These are phyloP conservation scores for Catostylus mosaicus DNA, from an alignment of 30 jellyfish, hydroid and myxozoan species.

Conservation along the genomic window DNA sequence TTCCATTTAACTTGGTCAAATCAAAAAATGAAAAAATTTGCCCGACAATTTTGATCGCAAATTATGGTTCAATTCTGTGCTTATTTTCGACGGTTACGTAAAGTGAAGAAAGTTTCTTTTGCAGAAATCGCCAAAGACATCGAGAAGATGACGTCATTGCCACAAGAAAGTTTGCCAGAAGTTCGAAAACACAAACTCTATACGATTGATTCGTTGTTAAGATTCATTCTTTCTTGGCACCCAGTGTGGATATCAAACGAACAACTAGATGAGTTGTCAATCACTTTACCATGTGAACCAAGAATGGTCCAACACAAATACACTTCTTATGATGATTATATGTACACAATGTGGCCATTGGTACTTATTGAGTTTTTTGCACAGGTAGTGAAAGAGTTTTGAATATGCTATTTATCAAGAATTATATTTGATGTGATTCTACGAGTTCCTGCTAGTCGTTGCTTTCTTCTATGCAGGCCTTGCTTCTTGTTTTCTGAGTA, in stretches of 20 bases:
- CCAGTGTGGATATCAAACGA: constrained; percentile 69
- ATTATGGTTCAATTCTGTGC: too few relatives aligned
- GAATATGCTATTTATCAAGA: too few relatives aligned
- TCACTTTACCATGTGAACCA: constrained; percentile 41
- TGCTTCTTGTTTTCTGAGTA: too few relatives aligned
- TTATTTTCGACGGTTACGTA: too few relatives aligned
- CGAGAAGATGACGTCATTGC: neutral
- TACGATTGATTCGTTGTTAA: constrained; percentile 37
- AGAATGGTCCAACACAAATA: constrained; percentile 30
- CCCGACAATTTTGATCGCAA: too few relatives aligned
- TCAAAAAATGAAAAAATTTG: too few relatives aligned
- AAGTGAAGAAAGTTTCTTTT: neutral
- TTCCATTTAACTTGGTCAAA: too few relatives aligned
- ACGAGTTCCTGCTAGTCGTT: too few relatives aligned
- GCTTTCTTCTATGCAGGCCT: too few relatives aligned
- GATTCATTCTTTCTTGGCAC: constrained; percentile 62
- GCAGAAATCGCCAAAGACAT: neutral
- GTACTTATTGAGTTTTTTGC: constrained; percentile 79
- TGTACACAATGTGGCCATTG: constrained; percentile 75
- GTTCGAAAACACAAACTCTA: constrained; percentile 30
- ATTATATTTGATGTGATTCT: too few relatives aligned
- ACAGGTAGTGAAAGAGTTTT: too few relatives aligned
- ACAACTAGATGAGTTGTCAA: constrained; percentile 50
- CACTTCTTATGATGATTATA: constrained; percentile 71
- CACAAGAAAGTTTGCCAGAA: constrained; percentile 51